A percentile compares a stretch with the other conserved stretches of the same genome.
phyloP scores from a whole-genome alignment of 2,888 invertebrate genomes.

The Galeruca laticollis region DNA sequence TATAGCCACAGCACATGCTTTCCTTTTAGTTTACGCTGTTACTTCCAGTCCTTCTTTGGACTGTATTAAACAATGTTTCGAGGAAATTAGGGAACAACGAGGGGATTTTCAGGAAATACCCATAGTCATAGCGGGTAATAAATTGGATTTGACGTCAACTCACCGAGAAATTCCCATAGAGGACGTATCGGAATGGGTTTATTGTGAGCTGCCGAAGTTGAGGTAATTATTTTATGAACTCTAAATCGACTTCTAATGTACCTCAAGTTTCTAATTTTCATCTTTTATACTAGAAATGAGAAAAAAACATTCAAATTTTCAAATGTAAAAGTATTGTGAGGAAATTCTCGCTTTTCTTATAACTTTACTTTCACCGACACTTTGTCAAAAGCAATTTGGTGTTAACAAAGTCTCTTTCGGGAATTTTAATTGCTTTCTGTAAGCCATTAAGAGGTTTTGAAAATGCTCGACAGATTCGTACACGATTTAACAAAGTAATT shows the following conservation, averaged over 20 bases:
- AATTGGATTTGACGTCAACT: constrained; percentile 80
- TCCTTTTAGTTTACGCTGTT: constrained; percentile 86
- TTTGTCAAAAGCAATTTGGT: neutral
- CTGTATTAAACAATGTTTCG: constrained; percentile 80
- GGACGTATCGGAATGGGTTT: constrained; percentile 85
- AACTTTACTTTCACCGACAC: neutral
- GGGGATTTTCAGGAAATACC: constrained; percentile 83
- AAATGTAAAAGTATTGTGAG: neutral
- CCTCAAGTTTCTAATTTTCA: no score
- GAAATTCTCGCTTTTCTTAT: neutral
- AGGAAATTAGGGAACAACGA: constrained; percentile 85
- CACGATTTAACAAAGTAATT: neutral
- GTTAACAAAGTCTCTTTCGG: neutral
- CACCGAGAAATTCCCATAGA: constrained; percentile 80
- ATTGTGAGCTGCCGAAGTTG: constrained; percentile 79
- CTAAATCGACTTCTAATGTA: neutral
- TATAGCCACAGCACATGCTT: constrained; percentile 89
- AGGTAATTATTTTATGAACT: constrained; percentile 65
- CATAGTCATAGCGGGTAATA: constrained; percentile 89
- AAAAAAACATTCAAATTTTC: no score
- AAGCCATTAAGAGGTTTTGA: neutral
- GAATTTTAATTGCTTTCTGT: neutral
- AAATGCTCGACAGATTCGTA: neutral
- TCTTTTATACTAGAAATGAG: no score
- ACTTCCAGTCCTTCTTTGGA: constrained; percentile 81